Percentiles rank a stretch among this genome's conserved stretches.
Evolutionary conservation across 2,797 vertebrate genomes (phyloP).

Genomic region (Tragelaphus oryx): DNA sequence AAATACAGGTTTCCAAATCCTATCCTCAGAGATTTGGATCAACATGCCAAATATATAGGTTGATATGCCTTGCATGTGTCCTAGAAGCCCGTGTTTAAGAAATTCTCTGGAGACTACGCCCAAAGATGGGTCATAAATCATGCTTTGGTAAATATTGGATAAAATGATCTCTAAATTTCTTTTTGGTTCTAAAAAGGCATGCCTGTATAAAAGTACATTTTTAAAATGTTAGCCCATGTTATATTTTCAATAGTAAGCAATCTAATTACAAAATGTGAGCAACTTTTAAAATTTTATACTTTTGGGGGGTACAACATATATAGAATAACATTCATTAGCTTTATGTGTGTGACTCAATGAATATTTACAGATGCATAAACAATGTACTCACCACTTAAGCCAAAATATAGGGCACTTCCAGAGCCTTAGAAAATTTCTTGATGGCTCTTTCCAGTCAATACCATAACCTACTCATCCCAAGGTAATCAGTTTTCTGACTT

Average conservation of each 20-base stretch:
- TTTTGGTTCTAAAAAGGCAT: background rate
- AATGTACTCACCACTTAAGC: background rate
- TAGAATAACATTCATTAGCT: background rate
- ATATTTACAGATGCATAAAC: background rate
- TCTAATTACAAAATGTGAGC: background rate
- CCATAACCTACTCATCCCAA: background rate
- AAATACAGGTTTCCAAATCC: background rate
- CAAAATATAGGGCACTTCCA: background rate
- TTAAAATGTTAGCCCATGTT: background rate
- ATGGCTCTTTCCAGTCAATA: background rate
- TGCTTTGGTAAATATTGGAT: background rate
- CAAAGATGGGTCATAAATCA: background rate
- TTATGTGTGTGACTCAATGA: background rate
- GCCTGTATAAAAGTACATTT: background rate
- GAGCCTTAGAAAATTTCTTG: background rate
- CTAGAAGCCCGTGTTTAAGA: background rate
- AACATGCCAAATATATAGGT: background rate
- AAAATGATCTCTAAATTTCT: background rate
- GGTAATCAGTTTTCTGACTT: background rate
- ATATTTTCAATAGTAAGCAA: background rate
- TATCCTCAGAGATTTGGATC: background rate
- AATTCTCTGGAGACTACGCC: background rate
- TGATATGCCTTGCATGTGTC: background rate
- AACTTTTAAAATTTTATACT: background rate
- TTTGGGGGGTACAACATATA: background rate